A percentile compares a stretch with the other conserved stretches of the same genome.
Conservation (phyloP, 2,888 invertebrate genomes). For the Caenorhabditis panamensis region DNA sequence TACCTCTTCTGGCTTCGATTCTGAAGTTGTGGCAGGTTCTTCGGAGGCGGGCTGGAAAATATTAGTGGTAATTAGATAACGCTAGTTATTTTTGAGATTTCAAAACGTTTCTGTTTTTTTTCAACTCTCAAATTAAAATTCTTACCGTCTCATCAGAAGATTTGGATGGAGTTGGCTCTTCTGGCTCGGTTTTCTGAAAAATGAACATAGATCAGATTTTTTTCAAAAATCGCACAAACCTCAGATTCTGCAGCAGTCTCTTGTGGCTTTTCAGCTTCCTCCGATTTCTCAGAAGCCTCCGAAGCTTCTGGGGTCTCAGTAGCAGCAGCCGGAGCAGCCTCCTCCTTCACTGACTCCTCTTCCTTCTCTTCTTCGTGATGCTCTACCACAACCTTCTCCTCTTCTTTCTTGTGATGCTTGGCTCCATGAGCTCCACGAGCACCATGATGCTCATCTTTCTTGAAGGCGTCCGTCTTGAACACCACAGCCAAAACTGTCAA, state of each 20-base stretch:
- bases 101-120: no score
- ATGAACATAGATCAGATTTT: neutral
- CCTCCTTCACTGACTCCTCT: slow-evolving; percentile 3
- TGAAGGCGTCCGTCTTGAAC: slow-evolving; percentile 53
- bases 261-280: no score
- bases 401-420: slow-evolving; percentile 17
- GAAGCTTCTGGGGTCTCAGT: neutral
- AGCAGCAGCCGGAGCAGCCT: no score
- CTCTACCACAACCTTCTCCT: slow-evolving; percentile 26
- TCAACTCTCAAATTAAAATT: no score
- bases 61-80: no score
- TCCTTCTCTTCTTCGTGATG: slow-evolving; percentile 14
- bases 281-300: neutral
- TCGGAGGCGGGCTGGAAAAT: slow-evolving; percentile 28
- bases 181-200: slow-evolving; percentile 8
- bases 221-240: neutral
- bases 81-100: neutral
- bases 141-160: slow-evolving; percentile 24
- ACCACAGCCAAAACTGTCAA: slow-evolving; percentile 68
- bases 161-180: slow-evolving; percentile 29
- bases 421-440: no score
- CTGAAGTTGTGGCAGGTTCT: slow-evolving; percentile 36
- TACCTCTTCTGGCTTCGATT: slow-evolving; percentile 43
- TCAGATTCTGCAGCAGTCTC: slow-evolving; percentile 24
- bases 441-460: slow-evolving; percentile 32